Percentiles rank a stretch among this genome's conserved stretches.
Evolutionary conservation across 30 jellyfish, hydroid and myxozoan genomes (phyloP).

Genomic region (Hydra vulgaris): DNA sequence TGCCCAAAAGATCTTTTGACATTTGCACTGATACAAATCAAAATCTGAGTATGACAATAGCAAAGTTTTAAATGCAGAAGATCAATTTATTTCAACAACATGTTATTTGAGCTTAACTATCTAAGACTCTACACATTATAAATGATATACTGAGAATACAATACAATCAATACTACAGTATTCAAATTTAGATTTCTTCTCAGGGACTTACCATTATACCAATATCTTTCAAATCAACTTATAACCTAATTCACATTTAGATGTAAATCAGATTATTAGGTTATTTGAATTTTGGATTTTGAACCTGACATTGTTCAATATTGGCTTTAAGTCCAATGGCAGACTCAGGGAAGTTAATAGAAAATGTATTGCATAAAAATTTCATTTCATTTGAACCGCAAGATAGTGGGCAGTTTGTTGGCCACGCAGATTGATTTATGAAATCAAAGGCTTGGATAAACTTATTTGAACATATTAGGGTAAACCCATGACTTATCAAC

Average conservation of each 20-base stretch:
- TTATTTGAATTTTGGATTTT: too few species aligned
- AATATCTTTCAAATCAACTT: not conserved
- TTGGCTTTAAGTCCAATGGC: not conserved
- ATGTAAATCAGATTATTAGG: too few species aligned
- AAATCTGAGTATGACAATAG: not conserved
- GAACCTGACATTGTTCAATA: not conserved
- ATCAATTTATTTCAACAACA: not conserved
- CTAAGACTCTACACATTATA: not conserved
- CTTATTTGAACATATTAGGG: too few species aligned
- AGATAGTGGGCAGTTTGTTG: not conserved
- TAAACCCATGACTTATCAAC: too few species aligned
- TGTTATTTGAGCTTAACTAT: not conserved
- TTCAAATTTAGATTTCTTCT: not conserved
- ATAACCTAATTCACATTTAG: not conserved
- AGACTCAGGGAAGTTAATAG: not conserved
- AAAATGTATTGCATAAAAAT: not conserved
- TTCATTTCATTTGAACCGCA: not conserved
- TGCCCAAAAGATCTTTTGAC: not conserved
- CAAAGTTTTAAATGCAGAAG: not conserved
- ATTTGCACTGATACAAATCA: not conserved
- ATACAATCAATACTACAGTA: not conserved
- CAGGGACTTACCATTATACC: not conserved
- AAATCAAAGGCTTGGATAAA: too few species aligned
- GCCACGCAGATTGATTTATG: not conserved
- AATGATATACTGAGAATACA: not conserved